Evolutionary conservation across 1,140 invertebrate species (phyloP), one percentile per base, ranked within the genome.

Genomic region (Apolygus lucorum): DNA sequence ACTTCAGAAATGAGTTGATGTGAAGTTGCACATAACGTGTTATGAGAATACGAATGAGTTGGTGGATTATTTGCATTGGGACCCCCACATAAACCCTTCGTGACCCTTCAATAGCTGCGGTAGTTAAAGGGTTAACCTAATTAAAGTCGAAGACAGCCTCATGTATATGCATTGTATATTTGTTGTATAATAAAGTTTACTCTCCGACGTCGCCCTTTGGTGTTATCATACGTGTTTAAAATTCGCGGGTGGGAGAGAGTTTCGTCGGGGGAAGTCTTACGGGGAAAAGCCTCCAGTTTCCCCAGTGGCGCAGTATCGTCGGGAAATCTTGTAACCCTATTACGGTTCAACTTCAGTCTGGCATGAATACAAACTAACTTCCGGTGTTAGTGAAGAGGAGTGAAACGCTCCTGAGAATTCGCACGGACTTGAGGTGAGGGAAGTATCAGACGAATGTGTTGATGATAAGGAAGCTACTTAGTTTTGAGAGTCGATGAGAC

Each of bases 151-250:
- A 59, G 54, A 59, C 54, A 24, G 22, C n/a, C 54, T 59, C 54
- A 59, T 59, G 54, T 59, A 59, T 59, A 59, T 59, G 54, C 54
- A 59, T 17, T 59, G 13, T 17, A 24, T 59, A 59, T 59, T 59
- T 59, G 54, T 22, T 22, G 54, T 59, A 59, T 59, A 59, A 59
- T 59, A 59, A 59, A 59, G 54, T 59, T 59, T 24, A 59, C 22
- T 59, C 22, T 11, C 54, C 54, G 8, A n/a, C n/a, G n/a, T 59
- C 54, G 11, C 54, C 54, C 54, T 59, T 59, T 21, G 22, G 8
- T 8, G 2, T 24, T 59, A 59, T 42, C 54, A 21, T 59, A 42
- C 34, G 17, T 17, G 17, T 42, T 42, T 42, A 8, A 42, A 42
- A 42, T 42, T 17, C 34, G 34, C 34, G 34, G 4, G 4, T 17